Base-by-base conservation (phyloP, 2,888 invertebrate genomes). In the Sesia apiformis region DNA sequence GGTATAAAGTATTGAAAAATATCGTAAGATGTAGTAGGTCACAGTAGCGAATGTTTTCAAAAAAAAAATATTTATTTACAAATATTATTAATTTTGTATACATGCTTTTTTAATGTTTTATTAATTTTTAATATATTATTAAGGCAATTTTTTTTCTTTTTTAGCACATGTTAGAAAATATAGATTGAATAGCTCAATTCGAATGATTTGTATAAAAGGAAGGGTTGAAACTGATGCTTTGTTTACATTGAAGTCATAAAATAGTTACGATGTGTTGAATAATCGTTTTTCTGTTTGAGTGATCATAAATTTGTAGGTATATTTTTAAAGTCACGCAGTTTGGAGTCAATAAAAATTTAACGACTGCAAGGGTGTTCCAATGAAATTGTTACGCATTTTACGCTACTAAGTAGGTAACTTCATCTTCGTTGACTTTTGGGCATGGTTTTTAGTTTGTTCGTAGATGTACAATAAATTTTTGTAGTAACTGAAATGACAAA, bases 241-340 rank as follows among this genome's bases (percentile, higher is more conserved):
- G 84, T 85, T 85, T 85, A 85, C 81, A 84, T 81, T 81, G 72
- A 63, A 66, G 78, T 76, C 84, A 86, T 88, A 88, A 89, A 88
- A 85, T 82, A 77, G 84, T 87, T 82, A 89, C 87, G 86, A 89
- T 77, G 86, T 89, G 88, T 87, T 85, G 85, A 87, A 85, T 88
- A 85, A 88, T 87, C 85, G 84, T 80, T 50, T 82, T 72, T 80
- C 81, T 74, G 79, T 83, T 80, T 81, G 86, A 87, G 84, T 87
- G 86, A 86, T 85, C 84, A 78, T 88, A 88, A 87, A 89, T 87
- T 87, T 87, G 85, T 87, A 23, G 23, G 23, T 23, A 76, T 84
- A 84, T 87, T 89, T 87, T 88, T 84, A 85, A 87, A 86, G 87
- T 84, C 81, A 75, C 79, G 80, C 80, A 80, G 83, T 86, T 87